Conservation (phyloP, 1,140 invertebrate genomes). For the Rhagoletis pomonella region DNA sequence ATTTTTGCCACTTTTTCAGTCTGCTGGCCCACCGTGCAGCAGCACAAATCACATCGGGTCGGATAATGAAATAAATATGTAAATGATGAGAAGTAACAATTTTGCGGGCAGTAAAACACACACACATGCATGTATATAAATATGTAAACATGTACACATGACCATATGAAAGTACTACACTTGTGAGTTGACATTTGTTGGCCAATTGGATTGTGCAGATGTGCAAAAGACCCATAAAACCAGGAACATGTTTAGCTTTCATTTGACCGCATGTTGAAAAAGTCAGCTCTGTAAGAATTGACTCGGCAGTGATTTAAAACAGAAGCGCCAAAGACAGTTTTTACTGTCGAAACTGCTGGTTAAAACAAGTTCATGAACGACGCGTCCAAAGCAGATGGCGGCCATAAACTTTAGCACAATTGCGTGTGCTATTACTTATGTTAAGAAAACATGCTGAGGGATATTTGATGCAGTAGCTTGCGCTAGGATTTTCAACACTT, state of each 20-base stretch:
- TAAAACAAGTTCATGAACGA: constrained; percentile 24
- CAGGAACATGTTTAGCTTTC: background rate
- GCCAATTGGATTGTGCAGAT: background rate
- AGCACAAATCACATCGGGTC: constrained; percentile 10
- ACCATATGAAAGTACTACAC: too few species aligned
- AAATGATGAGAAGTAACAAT: background rate
- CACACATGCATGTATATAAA: background rate
- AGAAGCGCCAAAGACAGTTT: background rate
- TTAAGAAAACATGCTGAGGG: background rate
- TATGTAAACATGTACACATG: background rate
- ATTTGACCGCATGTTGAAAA: background rate
- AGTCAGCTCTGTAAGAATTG: background rate
- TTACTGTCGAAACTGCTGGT: background rate
- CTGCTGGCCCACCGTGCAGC: background rate
- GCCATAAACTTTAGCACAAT: background rate
- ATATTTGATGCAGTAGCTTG: too few species aligned
- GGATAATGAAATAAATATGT: constrained; percentile 36
- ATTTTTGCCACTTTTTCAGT: too few species aligned
- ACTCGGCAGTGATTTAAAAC: background rate
- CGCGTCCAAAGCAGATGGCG: background rate
- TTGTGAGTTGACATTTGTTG: background rate
- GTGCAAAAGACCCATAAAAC: background rate
- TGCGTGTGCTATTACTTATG: background rate
- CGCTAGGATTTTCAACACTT: too few species aligned
- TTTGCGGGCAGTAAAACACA: background rate